Conservation (phyloP, 2,888 invertebrate species). For the Lumbricus terrestris region DNA sequence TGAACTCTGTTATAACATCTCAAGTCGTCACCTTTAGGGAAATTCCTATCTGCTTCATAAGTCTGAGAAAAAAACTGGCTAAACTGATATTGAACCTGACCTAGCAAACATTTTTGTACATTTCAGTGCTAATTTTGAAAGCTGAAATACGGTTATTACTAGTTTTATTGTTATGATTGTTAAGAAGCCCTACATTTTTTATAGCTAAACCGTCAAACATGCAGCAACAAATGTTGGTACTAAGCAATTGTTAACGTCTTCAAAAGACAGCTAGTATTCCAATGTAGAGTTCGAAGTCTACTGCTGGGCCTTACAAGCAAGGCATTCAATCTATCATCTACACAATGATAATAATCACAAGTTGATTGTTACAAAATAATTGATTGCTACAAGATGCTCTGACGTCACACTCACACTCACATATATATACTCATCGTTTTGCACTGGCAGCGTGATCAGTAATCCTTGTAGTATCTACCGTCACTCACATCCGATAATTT, state of each 20-base stretch:
- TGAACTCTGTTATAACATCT: no score
- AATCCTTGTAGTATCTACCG: background rate
- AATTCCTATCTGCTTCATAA: no score
- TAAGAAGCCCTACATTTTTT: background rate
- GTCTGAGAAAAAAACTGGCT: background rate
- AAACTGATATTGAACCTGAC: background rate
- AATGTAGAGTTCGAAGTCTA: background rate
- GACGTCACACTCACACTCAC: no score
- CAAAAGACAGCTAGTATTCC: background rate
- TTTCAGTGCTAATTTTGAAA: background rate
- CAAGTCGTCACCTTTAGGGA: no score
- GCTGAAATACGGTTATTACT: background rate
- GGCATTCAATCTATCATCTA: background rate
- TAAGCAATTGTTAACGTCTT: background rate
- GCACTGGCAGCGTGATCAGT: background rate
- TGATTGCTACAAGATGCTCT: no score
- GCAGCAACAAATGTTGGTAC: background rate
- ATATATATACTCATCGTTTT: background rate
- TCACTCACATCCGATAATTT: background rate
- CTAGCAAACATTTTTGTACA: background rate
- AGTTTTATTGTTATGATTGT: background rate
- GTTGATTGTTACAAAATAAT: background rate
- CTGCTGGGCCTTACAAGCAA: background rate
- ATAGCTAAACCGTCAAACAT: background rate
- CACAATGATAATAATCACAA: background rate